Percentiles rank a stretch among this genome's conserved stretches.
These are phyloP conservation scores for Myathropa florea DNA, from an alignment of 2,888 invertebrate genomes.

Conservation along the genomic window DNA sequence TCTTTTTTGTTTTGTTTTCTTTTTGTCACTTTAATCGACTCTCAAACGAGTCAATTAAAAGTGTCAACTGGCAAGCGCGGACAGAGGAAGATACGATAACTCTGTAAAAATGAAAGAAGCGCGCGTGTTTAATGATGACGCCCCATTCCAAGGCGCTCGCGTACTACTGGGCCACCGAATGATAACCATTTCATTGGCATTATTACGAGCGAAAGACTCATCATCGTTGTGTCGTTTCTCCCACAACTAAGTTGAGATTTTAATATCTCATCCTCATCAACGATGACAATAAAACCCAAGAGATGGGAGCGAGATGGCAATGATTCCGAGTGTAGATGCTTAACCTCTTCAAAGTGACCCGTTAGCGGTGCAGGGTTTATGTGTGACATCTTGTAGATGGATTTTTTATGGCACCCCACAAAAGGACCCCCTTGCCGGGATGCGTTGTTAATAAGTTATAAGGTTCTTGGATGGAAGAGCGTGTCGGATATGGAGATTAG, in stretches of 20 bases:
- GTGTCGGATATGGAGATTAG: conserved; percentile 36
- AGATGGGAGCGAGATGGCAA: conserved; percentile 8
- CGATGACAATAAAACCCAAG: conserved; percentile 16
- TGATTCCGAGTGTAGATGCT: conserved; percentile 16
- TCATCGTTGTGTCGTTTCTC: conserved; percentile 11
- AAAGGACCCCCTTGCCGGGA: not conserved
- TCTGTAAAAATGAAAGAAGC: conserved; percentile 25
- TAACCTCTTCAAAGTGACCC: conserved; percentile 55
- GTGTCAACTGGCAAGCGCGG: conserved; percentile 43
- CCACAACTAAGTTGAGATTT: conserved; percentile 47
- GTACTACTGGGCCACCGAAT: conserved; percentile 23
- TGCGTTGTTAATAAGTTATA: conserved; percentile 32
- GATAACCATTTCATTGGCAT: conserved; percentile 48
- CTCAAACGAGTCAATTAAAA: conserved; percentile 68
- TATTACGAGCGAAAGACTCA: conserved; percentile 46
- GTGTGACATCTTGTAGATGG: conserved; percentile 47
- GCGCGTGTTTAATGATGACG: conserved; percentile 58
- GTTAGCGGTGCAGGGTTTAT: conserved; percentile 33
- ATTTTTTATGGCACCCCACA: conserved; percentile 36
- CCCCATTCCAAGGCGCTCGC: not conserved
- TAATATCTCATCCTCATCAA: conserved; percentile 34
- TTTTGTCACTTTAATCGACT: conserved; percentile 54
- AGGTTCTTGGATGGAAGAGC: conserved; percentile 9
- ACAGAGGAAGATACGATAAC: not conserved
- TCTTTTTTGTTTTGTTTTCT: conserved; percentile 15